Evolutionary conservation across 2,113 vertebrate genomes (phyloP), one percentile per base, ranked within the genome.

Genomic region (Chrysemys picta): DNA sequence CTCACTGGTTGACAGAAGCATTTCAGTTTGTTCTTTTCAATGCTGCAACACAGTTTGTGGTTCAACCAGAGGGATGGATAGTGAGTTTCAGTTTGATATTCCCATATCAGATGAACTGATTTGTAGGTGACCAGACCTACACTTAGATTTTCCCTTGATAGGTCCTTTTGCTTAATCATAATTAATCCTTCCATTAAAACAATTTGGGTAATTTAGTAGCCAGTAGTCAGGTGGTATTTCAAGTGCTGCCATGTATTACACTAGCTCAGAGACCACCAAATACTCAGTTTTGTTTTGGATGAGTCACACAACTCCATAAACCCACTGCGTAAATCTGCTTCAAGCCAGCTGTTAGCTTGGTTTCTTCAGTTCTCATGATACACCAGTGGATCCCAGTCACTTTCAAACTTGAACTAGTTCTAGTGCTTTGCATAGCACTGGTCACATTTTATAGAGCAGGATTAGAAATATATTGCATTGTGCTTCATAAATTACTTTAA

Each of bases 401-500:
- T 87, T 91, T 35, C 75, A 92, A 54, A 91, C 47, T 54, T 88
- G 90, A 81, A 62, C 85, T 85, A 47, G 87, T 95, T 90, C 80
- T 91, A 93, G 62, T 94, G 85, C 79, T 93, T 88, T 93, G 10
- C 85, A 54, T 11, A 75, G 85, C 85, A 80, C 54, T 95, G 57
- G 76, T 42, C 57, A 31, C 56, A 2, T 92, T 96, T 94, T 91
- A 38, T 84, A 95, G 89, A 85, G 83, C 91, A 87, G 57, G 76
- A 56, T 84, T 94, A 81, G 83, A 97, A 93, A 94, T 82, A 75
- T 3, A 62, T 72, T 93, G 2, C 95, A 75, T 89, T 88, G 38
- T 91, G 78, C 88, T 92, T 95, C 54, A 91, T 94, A 96, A 96
- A 95, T 49, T 90, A n/a, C 35, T 93, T 89, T 50, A 86, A 81